Evolutionary conservation across 2,888 invertebrate species (phyloP).

Genomic region (Ormyrus thymus): DNA sequence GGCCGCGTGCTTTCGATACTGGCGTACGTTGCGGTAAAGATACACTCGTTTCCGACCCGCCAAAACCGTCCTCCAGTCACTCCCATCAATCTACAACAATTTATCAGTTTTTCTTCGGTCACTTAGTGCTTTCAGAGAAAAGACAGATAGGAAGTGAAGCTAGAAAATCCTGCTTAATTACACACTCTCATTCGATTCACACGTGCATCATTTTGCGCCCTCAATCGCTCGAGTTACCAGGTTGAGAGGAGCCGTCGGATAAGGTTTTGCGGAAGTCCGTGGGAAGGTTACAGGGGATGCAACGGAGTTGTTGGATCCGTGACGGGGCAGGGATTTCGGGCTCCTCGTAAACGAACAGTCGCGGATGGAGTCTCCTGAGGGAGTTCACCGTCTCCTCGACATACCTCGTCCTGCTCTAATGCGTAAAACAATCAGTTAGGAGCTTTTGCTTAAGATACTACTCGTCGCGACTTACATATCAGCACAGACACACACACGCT

Average conservation of each 20-base stretch:
- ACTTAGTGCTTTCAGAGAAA: constrained; percentile 37
- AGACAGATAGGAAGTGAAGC: constrained; percentile 30
- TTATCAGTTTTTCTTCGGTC: constrained; percentile 60
- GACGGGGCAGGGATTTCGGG: constrained; percentile 21
- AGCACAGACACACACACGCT: constrained; percentile 5
- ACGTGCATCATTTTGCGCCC: background rate
- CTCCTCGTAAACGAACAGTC: constrained; percentile 41
- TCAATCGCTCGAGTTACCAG: constrained; percentile 27
- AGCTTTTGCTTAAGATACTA: background rate
- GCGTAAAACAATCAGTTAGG: constrained; percentile 36
- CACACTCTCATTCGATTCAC: background rate
- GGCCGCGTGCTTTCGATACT: constrained; percentile 74
- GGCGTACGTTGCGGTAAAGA: constrained; percentile 79
- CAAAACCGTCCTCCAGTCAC: constrained; percentile 71
- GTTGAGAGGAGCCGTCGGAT: constrained; percentile 5
- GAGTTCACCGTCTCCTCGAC: constrained; percentile 25
- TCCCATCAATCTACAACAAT: constrained; percentile 74
- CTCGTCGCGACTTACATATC: background rate
- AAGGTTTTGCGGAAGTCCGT: constrained; percentile 39
- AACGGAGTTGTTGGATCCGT: constrained; percentile 10
- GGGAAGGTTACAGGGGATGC: constrained; percentile 32
- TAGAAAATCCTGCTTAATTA: no score
- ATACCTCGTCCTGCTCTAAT: constrained; percentile 36
- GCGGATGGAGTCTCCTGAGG: constrained; percentile 44
- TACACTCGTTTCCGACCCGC: constrained; percentile 79